Percentiles rank a stretch among this genome's conserved stretches.
These are phyloP conservation scores for Phaedon cochleariae DNA, from an alignment of 2,888 invertebrate species.

Conservation along the genomic window DNA sequence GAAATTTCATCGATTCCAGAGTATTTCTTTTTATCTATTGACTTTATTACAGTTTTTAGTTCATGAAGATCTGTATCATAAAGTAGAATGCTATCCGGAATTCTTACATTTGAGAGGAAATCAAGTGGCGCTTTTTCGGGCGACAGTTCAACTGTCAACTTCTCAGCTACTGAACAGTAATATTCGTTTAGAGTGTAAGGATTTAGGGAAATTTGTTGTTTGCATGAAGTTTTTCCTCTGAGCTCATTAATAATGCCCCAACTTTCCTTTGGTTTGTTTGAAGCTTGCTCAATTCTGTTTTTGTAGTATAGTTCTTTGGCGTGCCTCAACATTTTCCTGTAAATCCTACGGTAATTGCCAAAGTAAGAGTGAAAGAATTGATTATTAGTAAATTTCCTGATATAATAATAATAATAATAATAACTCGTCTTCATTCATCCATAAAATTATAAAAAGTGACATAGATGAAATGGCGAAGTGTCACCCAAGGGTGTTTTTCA, in stretches of 20 bases:
- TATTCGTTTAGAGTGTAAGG: neutral
- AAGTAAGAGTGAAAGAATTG: neutral
- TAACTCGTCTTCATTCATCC: too few relatives aligned
- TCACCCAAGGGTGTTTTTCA: too few relatives aligned
- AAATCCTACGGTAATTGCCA: neutral
- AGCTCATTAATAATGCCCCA: neutral
- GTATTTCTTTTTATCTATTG: too few relatives aligned
- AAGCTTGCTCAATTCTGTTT: neutral
- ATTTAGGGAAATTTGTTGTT: neutral
- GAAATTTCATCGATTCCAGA: neutral
- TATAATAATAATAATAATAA: too few relatives aligned
- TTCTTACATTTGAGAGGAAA: slow-evolving; percentile 1
- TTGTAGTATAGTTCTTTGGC: neutral
- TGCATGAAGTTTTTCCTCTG: neutral
- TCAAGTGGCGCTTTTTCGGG: neutral
- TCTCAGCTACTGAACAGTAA: slow-evolving; percentile 3
- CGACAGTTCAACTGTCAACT: neutral
- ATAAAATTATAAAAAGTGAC: too few relatives aligned
- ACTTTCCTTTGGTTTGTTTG: neutral
- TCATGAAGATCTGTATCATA: too few relatives aligned
- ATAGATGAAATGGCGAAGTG: too few relatives aligned
- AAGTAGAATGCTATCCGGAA: too few relatives aligned
- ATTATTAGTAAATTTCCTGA: neutral
- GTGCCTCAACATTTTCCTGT: neutral
- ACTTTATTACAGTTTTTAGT: too few relatives aligned